Percentiles rank a stretch among this genome's conserved stretches.
Evolutionary conservation across 2,113 vertebrate genomes (phyloP).

Genomic region (Dolichallabes microphthalmus): DNA sequence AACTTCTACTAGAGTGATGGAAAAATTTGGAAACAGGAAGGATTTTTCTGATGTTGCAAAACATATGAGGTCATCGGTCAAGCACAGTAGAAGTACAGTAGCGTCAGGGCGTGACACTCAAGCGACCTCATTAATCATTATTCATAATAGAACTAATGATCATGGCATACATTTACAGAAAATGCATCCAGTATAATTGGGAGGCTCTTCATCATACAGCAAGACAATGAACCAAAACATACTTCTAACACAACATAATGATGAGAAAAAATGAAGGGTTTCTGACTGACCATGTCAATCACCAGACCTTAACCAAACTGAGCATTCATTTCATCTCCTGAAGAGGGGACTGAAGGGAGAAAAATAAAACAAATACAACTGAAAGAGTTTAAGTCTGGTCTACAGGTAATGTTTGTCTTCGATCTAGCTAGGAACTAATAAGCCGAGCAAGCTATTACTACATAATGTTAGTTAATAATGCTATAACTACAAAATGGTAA

Average conservation of each 20-base stretch:
- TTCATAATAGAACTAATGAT: not conserved
- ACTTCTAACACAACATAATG: not conserved
- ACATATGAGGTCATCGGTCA: not conserved
- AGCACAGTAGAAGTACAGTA: not conserved
- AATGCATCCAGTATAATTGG: not conserved
- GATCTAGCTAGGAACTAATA: not conserved
- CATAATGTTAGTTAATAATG: not conserved
- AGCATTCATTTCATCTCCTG: not conserved
- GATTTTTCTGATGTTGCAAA: not conserved
- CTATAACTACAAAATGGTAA: too few species aligned
- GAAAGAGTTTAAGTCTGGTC: not conserved
- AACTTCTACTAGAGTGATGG: not conserved
- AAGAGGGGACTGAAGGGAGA: not conserved
- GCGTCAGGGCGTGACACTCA: not conserved
- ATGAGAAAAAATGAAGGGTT: not conserved
- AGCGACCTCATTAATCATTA: not conserved
- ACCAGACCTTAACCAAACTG: not conserved
- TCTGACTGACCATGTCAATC: not conserved
- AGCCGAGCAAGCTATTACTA: not conserved
- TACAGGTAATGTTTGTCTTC: not conserved
- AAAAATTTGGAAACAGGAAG: not conserved
- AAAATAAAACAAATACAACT: not conserved
- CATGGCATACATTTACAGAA: not conserved
- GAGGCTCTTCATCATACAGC: not conserved
- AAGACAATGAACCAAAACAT: not conserved